Conservation (phyloP, 2,888 invertebrate species). For the Melolontha melolontha region DNA sequence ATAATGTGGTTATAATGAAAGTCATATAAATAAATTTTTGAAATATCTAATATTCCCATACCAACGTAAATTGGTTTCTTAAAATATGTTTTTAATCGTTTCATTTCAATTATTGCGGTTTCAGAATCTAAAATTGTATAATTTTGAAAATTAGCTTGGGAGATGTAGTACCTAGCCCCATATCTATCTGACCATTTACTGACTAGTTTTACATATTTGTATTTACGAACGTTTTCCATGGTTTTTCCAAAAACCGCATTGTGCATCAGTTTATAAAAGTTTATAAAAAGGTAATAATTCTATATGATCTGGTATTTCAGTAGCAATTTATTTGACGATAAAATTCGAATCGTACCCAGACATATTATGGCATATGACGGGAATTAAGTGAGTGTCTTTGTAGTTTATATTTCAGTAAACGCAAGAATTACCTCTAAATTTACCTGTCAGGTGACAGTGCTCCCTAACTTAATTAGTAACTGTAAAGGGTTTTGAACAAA, state of each 20-base stretch:
- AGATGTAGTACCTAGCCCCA: conserved; percentile 37
- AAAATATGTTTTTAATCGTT: conserved; percentile 42
- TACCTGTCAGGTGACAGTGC: conserved; percentile 52
- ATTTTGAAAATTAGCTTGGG: conserved; percentile 24
- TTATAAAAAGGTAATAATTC: conserved; percentile 45
- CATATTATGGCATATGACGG: conserved; percentile 48
- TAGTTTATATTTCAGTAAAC: conserved; percentile 52
- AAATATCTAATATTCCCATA: too few species aligned
- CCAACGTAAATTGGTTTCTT: too few species aligned
- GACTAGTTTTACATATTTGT: conserved; percentile 25
- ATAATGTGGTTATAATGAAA: too few species aligned
- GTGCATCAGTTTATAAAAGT: conserved; percentile 25
- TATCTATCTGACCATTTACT: conserved; percentile 29
- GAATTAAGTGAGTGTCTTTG: conserved; percentile 48
- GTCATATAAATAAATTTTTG: conserved; percentile 47
- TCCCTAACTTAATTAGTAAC: conserved; percentile 46
- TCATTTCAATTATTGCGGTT: conserved; percentile 45
- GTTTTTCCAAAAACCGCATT: conserved; percentile 40
- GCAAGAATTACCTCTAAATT: conserved; percentile 50
- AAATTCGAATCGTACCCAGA: conserved; percentile 44
- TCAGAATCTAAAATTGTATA: conserved; percentile 43
- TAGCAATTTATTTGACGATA: conserved; percentile 37
- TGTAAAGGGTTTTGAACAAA: conserved; percentile 40
- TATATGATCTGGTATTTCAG: conserved; percentile 8
- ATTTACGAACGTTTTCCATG: conserved; percentile 34